Evolutionary conservation across 2,113 vertebrate genomes (phyloP), one percentile per base, ranked within the genome.

Genomic region (Rhineura floridana): DNA sequence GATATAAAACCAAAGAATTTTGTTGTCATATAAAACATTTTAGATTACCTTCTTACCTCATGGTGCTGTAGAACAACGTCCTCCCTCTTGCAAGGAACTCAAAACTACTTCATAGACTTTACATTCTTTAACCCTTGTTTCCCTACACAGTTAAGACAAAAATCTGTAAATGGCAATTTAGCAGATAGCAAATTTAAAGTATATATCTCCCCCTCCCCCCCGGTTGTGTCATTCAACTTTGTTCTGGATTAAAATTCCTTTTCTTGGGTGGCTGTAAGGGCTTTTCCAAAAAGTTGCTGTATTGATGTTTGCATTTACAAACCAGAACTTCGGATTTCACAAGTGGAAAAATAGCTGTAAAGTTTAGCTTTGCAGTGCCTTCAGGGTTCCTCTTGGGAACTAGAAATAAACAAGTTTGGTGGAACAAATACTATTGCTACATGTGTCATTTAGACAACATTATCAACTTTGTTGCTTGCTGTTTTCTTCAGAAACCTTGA

Each of bases 321-420:
- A 69, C 42, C 42, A 72, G 65, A 78, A 42, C 9, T 25, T 55
- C 79, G 33, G 76, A 10, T 91, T 90, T 48, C 81, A 0, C 30
- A 62, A 33, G 25, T 86, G 36, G 63, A 91, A 87, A 84, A 81
- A 46, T 12, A 86, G 1, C 2, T 8, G 50, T n/a, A 65, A 65
- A 73, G 17, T 77, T 63, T 17, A 17, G 21, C 33, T 67, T 81
- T 4, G 0, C 1, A 2, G 1, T 63, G 44, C 80, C 90, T 62
- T 88, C 5, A 88, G 84, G 44, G 23, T 82, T 55, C 62, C 8
- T 39, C 19, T 86, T 83, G 21, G 85, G 67, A 13, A 82, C 30
- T 86, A 46, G 62, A 86, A 90, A 86, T 90, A 76, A 88, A 82
- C 55, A 72, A 59, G 50, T 48, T 62, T 81, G 84, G n/a, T 81